phyloP scores from a whole-genome alignment of 2,113 vertebrate genomes.

The Scatophagus argus region DNA sequence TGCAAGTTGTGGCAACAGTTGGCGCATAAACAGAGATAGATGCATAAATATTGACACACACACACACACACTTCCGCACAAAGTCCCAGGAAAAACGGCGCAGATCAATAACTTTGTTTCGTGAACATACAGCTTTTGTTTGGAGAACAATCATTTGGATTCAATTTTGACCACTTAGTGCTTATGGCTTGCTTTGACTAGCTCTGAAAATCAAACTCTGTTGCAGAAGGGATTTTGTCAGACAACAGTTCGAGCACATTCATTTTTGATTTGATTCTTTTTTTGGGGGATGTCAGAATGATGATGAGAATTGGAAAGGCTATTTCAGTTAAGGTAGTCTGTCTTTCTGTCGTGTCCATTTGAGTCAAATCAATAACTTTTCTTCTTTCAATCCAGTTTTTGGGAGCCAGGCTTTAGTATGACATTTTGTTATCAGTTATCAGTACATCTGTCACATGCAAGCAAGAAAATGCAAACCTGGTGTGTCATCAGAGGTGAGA shows the following conservation, averaged over 20 bases:
- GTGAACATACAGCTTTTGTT: slow-evolving; percentile 70
- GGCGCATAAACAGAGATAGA: slow-evolving; percentile 55
- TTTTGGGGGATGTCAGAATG: slow-evolving; percentile 36
- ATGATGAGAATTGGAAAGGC: slow-evolving; percentile 39
- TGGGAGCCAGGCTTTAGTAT: slow-evolving; percentile 15
- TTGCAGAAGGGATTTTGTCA: slow-evolving; percentile 59
- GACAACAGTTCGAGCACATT: slow-evolving; percentile 48
- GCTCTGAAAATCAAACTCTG: slow-evolving; percentile 66
- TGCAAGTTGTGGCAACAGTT: slow-evolving; percentile 49
- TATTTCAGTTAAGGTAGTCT: slow-evolving; percentile 42
- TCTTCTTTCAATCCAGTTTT: slow-evolving; percentile 45
- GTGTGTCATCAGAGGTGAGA: not conserved
- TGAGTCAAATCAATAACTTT: slow-evolving; percentile 52
- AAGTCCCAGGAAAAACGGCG: slow-evolving; percentile 26
- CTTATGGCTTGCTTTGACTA: slow-evolving; percentile 53
- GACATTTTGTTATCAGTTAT: slow-evolving; percentile 52
- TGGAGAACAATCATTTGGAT: slow-evolving; percentile 65
- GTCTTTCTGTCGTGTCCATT: slow-evolving; percentile 30
- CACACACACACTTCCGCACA: slow-evolving; percentile 31
- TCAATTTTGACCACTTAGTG: slow-evolving; percentile 70
- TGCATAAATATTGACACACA: slow-evolving; percentile 59
- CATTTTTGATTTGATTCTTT: slow-evolving; percentile 59
- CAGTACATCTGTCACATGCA: slow-evolving; percentile 11
- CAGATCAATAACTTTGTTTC: slow-evolving; percentile 72
- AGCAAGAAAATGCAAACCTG: not conserved